Conservation (phyloP, 2,797 vertebrate species). For the Bovichtus variegatus region DNA sequence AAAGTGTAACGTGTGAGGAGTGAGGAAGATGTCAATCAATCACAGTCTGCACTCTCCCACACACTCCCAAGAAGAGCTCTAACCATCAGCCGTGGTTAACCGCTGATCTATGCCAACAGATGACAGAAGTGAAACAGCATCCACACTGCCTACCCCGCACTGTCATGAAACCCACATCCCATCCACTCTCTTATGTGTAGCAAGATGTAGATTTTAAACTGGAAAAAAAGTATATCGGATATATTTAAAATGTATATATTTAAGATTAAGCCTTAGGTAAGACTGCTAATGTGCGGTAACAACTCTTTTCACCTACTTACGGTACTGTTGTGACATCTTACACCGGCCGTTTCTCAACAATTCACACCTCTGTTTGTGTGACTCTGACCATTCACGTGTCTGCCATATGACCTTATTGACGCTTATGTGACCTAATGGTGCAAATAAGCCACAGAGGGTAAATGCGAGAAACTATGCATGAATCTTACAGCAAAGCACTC, state of each 20-base stretch:
- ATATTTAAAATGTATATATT: not conserved
- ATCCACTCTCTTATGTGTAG: not conserved
- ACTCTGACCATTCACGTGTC: conserved; percentile 16
- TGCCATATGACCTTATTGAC: conserved; percentile 16
- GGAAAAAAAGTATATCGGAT: too few species aligned
- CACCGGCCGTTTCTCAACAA: not conserved
- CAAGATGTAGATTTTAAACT: too few species aligned
- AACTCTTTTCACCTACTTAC: not conserved
- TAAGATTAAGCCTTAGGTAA: not conserved
- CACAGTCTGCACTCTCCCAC: not conserved
- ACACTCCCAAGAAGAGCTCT: not conserved
- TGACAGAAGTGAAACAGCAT: not conserved
- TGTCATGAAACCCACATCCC: not conserved
- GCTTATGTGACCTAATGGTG: conserved; percentile 30
- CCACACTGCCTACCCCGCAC: not conserved
- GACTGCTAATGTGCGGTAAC: not conserved
- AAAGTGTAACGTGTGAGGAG: not conserved
- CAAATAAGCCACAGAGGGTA: conserved; percentile 22
- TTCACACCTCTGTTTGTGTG: not conserved
- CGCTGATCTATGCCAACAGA: not conserved
- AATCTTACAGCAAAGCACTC: not conserved
- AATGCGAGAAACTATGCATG: conserved; percentile 15
- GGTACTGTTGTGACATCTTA: not conserved
- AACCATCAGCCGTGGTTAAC: not conserved
- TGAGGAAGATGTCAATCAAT: not conserved